These are phyloP conservation scores for Macquaria australasica DNA, from an alignment of 2,113 vertebrate genomes.

Conservation along the genomic window DNA sequence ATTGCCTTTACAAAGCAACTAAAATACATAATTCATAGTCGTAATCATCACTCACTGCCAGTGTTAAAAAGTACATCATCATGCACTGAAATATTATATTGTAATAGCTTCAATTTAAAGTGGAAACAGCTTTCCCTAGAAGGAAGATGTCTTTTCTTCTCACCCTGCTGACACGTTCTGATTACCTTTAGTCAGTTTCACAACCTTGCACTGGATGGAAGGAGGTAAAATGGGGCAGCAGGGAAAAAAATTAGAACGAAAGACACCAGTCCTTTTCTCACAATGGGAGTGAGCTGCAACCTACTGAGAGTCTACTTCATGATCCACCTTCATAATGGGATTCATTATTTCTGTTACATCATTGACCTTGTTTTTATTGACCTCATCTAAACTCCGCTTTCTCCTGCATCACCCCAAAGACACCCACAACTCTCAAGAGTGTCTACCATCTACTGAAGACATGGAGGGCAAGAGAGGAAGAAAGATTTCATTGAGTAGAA, in stretches of 20 bases:
- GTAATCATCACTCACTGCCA: neutral
- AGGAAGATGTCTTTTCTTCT: neutral
- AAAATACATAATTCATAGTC: neutral
- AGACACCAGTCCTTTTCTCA: constrained; percentile 23
- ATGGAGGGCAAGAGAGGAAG: neutral
- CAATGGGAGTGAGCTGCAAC: constrained; percentile 15
- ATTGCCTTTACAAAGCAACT: neutral
- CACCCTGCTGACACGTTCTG: neutral
- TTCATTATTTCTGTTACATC: constrained; percentile 37
- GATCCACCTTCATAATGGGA: constrained; percentile 30
- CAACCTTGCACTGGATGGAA: neutral
- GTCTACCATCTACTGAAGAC: neutral
- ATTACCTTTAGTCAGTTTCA: neutral
- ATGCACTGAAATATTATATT: neutral
- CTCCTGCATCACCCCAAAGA: neutral
- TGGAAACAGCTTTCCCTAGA: neutral
- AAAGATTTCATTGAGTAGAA: neutral
- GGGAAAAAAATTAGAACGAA: constrained; percentile 1
- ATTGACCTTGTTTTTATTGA: constrained; percentile 12
- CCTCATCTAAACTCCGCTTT: constrained; percentile 10
- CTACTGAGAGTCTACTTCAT: constrained; percentile 14
- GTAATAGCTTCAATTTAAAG: neutral
- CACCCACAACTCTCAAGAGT: too few species aligned
- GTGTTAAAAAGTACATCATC: too few species aligned
- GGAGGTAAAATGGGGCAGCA: neutral